These are phyloP conservation scores for Drosophila watanabei DNA, from an alignment of 1,140 invertebrate species.

Conservation along the genomic window DNA sequence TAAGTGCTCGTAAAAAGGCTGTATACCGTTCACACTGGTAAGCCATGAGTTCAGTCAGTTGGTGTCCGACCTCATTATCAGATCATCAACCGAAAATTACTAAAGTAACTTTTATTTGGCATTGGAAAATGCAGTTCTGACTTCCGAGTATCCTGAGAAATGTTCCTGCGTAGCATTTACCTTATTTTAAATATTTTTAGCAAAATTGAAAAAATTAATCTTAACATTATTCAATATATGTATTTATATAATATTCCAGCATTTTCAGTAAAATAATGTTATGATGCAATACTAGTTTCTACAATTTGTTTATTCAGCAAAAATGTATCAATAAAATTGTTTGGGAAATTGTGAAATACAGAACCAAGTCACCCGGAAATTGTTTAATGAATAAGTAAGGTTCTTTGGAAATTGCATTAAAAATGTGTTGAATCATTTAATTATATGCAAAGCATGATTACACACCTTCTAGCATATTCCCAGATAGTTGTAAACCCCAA, in stretches of 20 bases:
- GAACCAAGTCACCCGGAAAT: not conserved
- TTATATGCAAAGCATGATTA: not conserved
- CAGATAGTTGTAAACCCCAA: not conserved
- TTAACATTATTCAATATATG: not conserved
- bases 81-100: constrained; percentile 21
- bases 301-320: not conserved
- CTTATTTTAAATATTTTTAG: no score
- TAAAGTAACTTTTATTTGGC: not conserved
- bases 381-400: not conserved
- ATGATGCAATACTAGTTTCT: not conserved
- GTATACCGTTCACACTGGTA: constrained; percentile 10
- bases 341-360: not conserved
- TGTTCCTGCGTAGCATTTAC: not conserved
- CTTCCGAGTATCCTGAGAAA: not conserved
- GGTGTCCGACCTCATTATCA: constrained; percentile 22
- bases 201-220: not conserved
- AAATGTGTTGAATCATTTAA: not conserved
- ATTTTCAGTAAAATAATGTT: not conserved
- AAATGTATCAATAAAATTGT: not conserved
- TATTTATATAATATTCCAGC: not conserved
- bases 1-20: constrained; percentile 27
- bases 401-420: not conserved
- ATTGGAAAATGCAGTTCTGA: not conserved
- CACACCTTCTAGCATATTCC: not conserved
- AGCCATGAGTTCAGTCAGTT: constrained; percentile 40